A percentile compares a stretch with the other conserved stretches of the same genome.
Evolutionary conservation across 2,113 vertebrate species (phyloP).

Genomic region (Drymodes brunneopygia): DNA sequence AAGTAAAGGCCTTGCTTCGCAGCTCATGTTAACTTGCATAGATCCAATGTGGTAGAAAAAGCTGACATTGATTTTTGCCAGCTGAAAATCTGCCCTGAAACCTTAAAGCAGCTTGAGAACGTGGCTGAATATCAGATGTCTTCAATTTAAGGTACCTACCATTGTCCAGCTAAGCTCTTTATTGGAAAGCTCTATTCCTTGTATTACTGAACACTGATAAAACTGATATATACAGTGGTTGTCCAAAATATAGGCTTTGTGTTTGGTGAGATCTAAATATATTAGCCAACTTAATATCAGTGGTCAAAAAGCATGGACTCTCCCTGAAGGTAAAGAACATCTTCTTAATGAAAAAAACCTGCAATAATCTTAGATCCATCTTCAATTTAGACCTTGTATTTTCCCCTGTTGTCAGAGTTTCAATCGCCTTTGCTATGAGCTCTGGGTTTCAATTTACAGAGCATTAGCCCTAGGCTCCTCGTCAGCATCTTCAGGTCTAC

Average conservation of each 20-base stretch:
- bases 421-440: conserved; percentile 19
- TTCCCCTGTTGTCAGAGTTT: background rate
- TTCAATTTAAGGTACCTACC: background rate
- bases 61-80: background rate
- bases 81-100: background rate
- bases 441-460: conserved; percentile 10
- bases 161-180: background rate
- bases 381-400: conserved; percentile 32
- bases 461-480: conserved; percentile 19
- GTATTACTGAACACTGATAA: background rate
- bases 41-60: background rate
- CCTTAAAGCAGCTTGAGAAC: background rate
- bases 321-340: conserved; percentile 34
- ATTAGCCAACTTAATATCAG: background rate
- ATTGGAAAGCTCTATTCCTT: background rate
- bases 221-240: background rate
- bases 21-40: background rate
- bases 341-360: conserved; percentile 21
- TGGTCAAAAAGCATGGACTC: background rate
- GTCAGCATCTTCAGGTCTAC: conserved; percentile 11
- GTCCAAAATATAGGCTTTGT: background rate
- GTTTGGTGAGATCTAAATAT: background rate
- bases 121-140: background rate
- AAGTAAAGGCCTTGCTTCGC: background rate
- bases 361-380: conserved; percentile 41